A percentile compares a stretch with the other conserved stretches of the same genome.
Conservation (phyloP, 2,113 vertebrate genomes). For the Platysternon megacephalum region DNA sequence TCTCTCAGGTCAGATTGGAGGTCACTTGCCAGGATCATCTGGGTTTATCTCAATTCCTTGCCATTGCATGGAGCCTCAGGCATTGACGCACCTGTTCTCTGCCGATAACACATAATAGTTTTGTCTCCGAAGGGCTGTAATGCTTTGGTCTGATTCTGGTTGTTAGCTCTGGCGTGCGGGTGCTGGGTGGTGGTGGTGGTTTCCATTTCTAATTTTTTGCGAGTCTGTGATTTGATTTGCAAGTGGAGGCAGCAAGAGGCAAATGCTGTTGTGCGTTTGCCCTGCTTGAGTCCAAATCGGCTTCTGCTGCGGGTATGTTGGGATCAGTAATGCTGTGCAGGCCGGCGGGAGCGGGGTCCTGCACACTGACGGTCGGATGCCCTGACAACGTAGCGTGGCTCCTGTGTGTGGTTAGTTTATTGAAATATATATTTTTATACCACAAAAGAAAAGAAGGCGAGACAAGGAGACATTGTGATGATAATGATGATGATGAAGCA, state of each 20-base stretch:
- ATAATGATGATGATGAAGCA: not conserved
- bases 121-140: not conserved
- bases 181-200: not conserved
- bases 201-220: not conserved
- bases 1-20: not conserved
- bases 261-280: not conserved
- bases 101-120: not conserved
- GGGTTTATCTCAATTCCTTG: not conserved
- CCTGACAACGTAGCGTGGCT: accelerated
- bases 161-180: not conserved
- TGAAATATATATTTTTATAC: not conserved
- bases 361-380: not conserved
- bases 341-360: not conserved
- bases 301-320: not conserved
- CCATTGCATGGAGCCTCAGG: too few species aligned
- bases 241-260: not conserved
- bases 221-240: not conserved
- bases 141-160: not conserved
- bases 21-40: not conserved
- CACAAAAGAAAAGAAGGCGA: not conserved
- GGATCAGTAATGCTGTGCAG: not conserved
- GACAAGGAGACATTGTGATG: not conserved
- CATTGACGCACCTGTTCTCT: not conserved
- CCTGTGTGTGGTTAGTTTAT: not conserved
- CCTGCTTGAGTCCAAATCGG: not conserved